A percentile compares a stretch with the other conserved stretches of the same genome.
phyloP scores from a whole-genome alignment of 1,140 invertebrate genomes.

The Penaeus japonicus region DNA sequence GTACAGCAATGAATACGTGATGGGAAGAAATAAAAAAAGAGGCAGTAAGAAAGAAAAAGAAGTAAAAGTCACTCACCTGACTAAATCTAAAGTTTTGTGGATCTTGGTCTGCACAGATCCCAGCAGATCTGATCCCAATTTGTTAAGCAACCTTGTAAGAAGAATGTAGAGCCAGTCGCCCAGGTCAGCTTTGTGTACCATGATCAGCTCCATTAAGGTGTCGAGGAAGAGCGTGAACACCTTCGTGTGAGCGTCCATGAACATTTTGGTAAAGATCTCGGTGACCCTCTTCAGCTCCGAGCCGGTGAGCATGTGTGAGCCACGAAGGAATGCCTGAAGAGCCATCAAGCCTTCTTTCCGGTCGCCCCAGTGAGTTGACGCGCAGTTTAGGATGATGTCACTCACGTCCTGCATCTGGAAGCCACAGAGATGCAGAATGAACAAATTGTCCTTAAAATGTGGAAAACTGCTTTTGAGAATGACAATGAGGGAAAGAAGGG shows the following conservation, averaged over 20 bases:
- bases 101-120: constrained; percentile 91
- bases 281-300: constrained; percentile 82
- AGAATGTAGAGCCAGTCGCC: constrained; percentile 91
- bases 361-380: constrained; percentile 89
- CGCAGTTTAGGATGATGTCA: constrained; percentile 87
- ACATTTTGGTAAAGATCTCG: constrained; percentile 94
- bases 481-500: too few relatives aligned
- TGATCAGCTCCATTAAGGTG: constrained; percentile 86
- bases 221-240: constrained; percentile 92
- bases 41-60: background rate
- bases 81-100: constrained; percentile 83
- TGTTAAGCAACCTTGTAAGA: constrained; percentile 80
- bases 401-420: constrained; percentile 75
- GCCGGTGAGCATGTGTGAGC: constrained; percentile 74
- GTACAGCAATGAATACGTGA: background rate
- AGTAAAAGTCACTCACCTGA: constrained; percentile 70
- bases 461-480: background rate
- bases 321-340: constrained; percentile 78
- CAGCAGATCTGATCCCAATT: constrained; percentile 87
- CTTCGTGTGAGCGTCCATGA: constrained; percentile 97
- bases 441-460: background rate
- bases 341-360: constrained; percentile 89
- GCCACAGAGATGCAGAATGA: background rate
- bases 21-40: background rate
- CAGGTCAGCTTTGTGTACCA: constrained; percentile 84